Conservation (phyloP, 2,113 vertebrate genomes). For the Centropus bengalensis region DNA sequence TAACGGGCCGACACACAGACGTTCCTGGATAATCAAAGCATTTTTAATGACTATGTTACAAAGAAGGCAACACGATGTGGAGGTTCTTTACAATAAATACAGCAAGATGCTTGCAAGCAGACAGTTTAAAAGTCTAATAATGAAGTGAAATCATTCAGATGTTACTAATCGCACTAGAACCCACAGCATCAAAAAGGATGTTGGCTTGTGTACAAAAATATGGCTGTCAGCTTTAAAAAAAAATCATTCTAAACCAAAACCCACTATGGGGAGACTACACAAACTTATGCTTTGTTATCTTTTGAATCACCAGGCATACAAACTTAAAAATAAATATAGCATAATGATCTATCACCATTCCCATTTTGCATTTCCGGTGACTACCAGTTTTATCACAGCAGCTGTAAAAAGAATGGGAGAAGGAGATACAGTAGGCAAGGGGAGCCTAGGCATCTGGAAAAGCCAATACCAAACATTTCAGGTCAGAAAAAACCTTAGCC, state of each 20-base stretch:
- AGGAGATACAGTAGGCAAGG: neutral
- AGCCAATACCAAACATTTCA: constrained; percentile 45
- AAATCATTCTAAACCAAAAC: too few species aligned
- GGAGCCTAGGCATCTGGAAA: neutral
- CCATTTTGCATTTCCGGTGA: neutral
- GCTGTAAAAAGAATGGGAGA: neutral
- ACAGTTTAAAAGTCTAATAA: neutral
- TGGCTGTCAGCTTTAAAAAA: neutral
- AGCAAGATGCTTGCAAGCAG: neutral
- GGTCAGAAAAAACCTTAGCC: constrained; percentile 42
- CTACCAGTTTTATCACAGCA: neutral
- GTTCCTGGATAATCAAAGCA: neutral
- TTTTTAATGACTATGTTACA: neutral
- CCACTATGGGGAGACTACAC: neutral
- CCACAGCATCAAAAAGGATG: neutral
- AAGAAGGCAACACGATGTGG: neutral
- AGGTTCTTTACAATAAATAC: neutral
- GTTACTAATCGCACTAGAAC: neutral
- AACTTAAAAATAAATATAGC: neutral
- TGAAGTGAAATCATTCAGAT: neutral
- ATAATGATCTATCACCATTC: fast-evolving
- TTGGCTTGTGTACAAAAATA: neutral
- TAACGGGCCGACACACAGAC: fast-evolving
- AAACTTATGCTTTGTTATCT: neutral
- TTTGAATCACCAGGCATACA: neutral